Conservation (phyloP, 2,797 vertebrate genomes). For the Limosa lapponica region DNA sequence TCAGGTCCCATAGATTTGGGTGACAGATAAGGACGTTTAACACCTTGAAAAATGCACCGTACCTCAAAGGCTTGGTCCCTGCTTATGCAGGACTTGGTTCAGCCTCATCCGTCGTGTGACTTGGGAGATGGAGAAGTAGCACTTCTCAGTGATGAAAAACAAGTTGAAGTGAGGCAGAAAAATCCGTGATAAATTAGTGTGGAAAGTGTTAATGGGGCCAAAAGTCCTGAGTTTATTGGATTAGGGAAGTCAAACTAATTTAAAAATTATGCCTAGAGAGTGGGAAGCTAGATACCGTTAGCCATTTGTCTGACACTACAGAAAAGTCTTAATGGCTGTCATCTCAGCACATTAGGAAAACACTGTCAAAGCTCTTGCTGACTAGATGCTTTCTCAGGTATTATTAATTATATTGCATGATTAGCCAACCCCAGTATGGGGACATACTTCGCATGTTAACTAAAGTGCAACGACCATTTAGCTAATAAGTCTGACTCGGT, state of each 20-base stretch:
- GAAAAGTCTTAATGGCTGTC: slow-evolving; percentile 59
- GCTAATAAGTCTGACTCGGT: slow-evolving; percentile 59
- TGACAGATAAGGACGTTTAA: neutral
- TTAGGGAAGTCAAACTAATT: slow-evolving; percentile 68
- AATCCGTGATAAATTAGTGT: slow-evolving; percentile 39
- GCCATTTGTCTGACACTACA: slow-evolving; percentile 43
- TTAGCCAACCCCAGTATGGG: slow-evolving; percentile 62
- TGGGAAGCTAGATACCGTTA: neutral
- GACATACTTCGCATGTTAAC: slow-evolving; percentile 58
- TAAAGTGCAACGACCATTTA: slow-evolving; percentile 69
- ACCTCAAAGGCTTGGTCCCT: neutral
- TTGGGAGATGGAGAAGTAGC: neutral
- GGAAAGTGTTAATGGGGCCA: slow-evolving; percentile 59
- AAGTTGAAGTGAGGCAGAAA: slow-evolving; percentile 63
- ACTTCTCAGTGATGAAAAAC: slow-evolving; percentile 21
- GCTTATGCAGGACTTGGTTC: neutral
- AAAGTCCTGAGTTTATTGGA: slow-evolving; percentile 52
- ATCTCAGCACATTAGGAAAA: slow-evolving; percentile 66
- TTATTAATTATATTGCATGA: slow-evolving; percentile 77
- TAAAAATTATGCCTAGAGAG: slow-evolving; percentile 49
- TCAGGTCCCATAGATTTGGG: neutral
- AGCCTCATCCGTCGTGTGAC: neutral
- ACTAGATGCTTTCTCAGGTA: slow-evolving; percentile 74
- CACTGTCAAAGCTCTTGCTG: slow-evolving; percentile 70
- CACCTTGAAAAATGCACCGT: neutral